A percentile compares a stretch with the other conserved stretches of the same genome.
These are phyloP conservation scores for Colinus virginianus DNA, from an alignment of 2,113 vertebrate species.

Conservation along the genomic window DNA sequence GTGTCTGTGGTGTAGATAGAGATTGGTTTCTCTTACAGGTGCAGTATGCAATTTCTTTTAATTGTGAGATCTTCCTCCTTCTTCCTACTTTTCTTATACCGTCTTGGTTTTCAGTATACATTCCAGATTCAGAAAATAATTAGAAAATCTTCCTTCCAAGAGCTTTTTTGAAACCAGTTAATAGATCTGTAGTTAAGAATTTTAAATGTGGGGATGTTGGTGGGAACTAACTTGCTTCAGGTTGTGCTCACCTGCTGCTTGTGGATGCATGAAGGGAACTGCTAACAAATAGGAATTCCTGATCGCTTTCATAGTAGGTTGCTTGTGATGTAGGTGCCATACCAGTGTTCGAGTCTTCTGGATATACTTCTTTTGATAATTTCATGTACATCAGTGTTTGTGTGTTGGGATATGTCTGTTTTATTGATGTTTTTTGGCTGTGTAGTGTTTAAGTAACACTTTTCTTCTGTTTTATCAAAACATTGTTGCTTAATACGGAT, in stretches of 20 bases:
- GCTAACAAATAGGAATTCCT: neutral
- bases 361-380: neutral
- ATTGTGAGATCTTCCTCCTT: neutral
- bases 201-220: neutral
- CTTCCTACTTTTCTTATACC: neutral
- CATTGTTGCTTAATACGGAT: neutral
- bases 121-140: neutral
- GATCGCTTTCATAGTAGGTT: neutral
- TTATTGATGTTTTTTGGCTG: neutral
- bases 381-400: neutral
- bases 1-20: neutral
- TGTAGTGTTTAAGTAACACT: neutral
- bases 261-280: neutral
- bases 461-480: neutral
- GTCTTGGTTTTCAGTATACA: neutral
- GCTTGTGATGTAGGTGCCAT: rapidly evolving
- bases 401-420: neutral
- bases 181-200: neutral
- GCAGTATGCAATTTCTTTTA: neutral
- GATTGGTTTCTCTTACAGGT: neutral
- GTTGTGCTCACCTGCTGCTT: neutral
- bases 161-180: neutral
- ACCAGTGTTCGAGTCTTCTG: neutral
- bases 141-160: neutral
- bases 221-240: neutral